Evolutionary conservation across 2,888 invertebrate genomes (phyloP), one percentile per base, ranked within the genome.

Genomic region (Callyntrura sp.): DNA sequence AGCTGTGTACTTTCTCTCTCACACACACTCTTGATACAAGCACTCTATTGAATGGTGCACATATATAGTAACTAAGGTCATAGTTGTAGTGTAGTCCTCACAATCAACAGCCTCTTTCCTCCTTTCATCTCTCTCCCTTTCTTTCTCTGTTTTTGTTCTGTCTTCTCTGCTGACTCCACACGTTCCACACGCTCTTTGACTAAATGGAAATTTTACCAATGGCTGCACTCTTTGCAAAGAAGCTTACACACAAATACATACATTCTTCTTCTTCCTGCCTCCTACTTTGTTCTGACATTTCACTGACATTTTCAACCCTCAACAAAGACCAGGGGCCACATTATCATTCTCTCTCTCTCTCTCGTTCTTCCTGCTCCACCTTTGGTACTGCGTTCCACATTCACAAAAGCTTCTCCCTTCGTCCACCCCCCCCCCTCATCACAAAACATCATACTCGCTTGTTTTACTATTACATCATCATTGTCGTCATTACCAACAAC

Each of bases 271-370:
- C n/a, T 51, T 25, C 51, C 17, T 62, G 5, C 28, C 43, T 73
- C 48, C 17, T 73, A 73, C 73, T 51, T 20, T 82, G 20, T n/a
- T n/a, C 73, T 88, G 88, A 88, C 88, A 88, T 88, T 88, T 88
- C 68, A 83, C 88, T 88, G 88, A 88, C 88, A 88, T 88, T 88
- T 88, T 88, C 88, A 84, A 88, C 88, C 88, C 88, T 84, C 83
- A 78, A 70, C 88, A 81, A 87, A 70, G 81, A 70, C 87, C 78
- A 87, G 70, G 81, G 70, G 81, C 79, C 57, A 68, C 79, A 65
- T 62, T 65, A 65, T 35, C 78, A 78, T 78, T 35, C 6, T 51
- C 76, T n/a, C n/a, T n/a, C 12, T 57, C 57, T 57, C 57, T 17
- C 17, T 8, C 57, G n/a, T 17, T 57, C 14, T 55, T 20, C 20